Evolutionary conservation across 92 coral and sea anemone genomes (phyloP).

Genomic region (Epizoanthus ramosus): DNA sequence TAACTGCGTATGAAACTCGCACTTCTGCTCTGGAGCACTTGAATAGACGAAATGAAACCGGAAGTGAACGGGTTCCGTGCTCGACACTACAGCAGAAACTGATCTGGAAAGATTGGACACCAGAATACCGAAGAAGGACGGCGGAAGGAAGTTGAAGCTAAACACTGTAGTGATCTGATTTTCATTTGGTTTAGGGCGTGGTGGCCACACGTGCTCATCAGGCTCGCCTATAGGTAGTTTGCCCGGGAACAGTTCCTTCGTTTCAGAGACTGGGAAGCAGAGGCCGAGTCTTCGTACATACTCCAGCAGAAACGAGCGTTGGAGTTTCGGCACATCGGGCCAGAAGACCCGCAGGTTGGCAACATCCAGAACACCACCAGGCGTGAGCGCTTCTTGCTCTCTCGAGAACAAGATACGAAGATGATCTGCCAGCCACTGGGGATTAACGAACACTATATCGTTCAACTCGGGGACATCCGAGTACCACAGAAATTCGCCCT

Average conservation of each 20-base stretch:
- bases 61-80: slow-evolving; percentile 66
- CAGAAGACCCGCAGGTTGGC: slow-evolving; percentile 68
- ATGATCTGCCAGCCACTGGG: slow-evolving; percentile 80
- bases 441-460: slow-evolving; percentile 73
- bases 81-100: slow-evolving; percentile 47
- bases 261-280: slow-evolving; percentile 67
- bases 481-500: slow-evolving; percentile 92
- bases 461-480: slow-evolving; percentile 79
- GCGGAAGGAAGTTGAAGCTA: slow-evolving; percentile 80
- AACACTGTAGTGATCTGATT: slow-evolving; percentile 76
- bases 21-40: slow-evolving; percentile 60
- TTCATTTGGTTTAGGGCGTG: slow-evolving; percentile 51
- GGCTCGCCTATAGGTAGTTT: slow-evolving; percentile 79
- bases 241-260: slow-evolving; percentile 73
- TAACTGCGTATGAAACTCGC: slow-evolving; percentile 65
- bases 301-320: slow-evolving; percentile 56
- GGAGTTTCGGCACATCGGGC: slow-evolving; percentile 64
- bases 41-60: slow-evolving; percentile 75
- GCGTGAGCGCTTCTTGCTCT: slow-evolving; percentile 54
- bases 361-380: slow-evolving; percentile 71
- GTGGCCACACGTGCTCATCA: slow-evolving; percentile 71
- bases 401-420: slow-evolving; percentile 64
- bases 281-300: slow-evolving; percentile 75
- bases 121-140: slow-evolving; percentile 83
- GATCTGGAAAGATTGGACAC: slow-evolving; percentile 59